Evolutionary conservation across 2,797 vertebrate species (phyloP), one percentile per base, ranked within the genome.

Genomic region (Columba guinea): DNA sequence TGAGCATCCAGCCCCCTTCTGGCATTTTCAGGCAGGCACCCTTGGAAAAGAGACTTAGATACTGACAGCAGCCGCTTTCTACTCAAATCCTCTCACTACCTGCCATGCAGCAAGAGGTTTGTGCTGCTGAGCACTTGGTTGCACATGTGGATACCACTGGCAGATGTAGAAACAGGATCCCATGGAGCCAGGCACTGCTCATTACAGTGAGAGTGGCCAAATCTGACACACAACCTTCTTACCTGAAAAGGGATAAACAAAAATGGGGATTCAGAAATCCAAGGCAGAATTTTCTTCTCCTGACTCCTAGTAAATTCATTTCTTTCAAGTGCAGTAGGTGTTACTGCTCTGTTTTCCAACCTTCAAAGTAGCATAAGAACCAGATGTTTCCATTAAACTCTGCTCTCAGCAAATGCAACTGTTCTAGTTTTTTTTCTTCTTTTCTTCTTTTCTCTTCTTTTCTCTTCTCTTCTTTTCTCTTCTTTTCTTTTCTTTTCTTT

Each of bases 81-180:
- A 11, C 32, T 53, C 55, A 17, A 41, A 53, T 35, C 27, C 11
- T 79, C 15, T 56, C 23, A 3, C 34, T 28, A 12, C 15, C n/a
- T 60, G 27, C 59, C 9, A 2, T 52, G 48, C 48, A 48, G 74
- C 2, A 3, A 67, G 56, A 73, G 8, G 7, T 77, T 73, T 73
- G 48, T 85, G 60, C 44, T 53, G 4, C 35, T 52, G 67, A 20
- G 32, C 37, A 10, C 62, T 58, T 46, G 28, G 15, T 26, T 84
- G 27, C 10, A 48, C 5, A 1, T 0, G 1, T 34, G 55, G 41
- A 16, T 63, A 21, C 18, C 11, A 5, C 26, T 51, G 59, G 13
- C 51, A 30, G 28, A 23, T 16, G 34, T 16, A 46, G 46, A 68
- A 70, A 56, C 13, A 37, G 26, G 11, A 49, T n/a, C 37, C 11